Evolutionary conservation across 2,888 invertebrate genomes (phyloP).

Genomic region (Alviniconcha strummeri): DNA sequence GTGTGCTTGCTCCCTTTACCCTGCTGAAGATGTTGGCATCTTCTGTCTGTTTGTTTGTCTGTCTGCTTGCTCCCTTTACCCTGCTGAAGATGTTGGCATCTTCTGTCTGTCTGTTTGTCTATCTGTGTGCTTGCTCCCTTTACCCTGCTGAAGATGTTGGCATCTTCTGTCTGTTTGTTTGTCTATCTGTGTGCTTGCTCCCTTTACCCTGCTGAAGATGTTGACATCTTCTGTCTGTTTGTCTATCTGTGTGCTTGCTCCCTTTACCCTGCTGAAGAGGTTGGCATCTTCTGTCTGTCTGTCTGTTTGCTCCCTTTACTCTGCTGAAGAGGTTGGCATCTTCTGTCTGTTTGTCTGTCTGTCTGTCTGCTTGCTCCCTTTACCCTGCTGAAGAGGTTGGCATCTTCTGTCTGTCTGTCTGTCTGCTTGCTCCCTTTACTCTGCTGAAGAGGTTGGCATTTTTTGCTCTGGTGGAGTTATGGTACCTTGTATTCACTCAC

Average conservation of each 20-base stretch:
- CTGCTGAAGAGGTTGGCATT: background rate
- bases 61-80: too few species aligned
- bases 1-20: background rate
- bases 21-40: too few species aligned
- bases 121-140: background rate
- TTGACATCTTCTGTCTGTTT: background rate
- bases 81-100: conserved; percentile 57
- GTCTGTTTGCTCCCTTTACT: background rate
- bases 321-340: background rate
- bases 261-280: conserved; percentile 78
- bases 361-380: background rate
- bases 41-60: background rate
- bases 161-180: background rate
- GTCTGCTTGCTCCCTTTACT: background rate
- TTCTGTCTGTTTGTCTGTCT: background rate
- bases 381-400: too few species aligned
- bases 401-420: background rate
- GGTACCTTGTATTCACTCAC: too few species aligned
- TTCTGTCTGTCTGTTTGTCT: background rate
- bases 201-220: too few species aligned
- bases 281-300: conserved; percentile 2
- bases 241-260: too few species aligned
- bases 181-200: background rate
- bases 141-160: background rate
- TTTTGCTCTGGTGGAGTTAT: too few species aligned